Base-by-base conservation (phyloP, 2,888 invertebrate genomes). In the Leistus spinibarbis region DNA sequence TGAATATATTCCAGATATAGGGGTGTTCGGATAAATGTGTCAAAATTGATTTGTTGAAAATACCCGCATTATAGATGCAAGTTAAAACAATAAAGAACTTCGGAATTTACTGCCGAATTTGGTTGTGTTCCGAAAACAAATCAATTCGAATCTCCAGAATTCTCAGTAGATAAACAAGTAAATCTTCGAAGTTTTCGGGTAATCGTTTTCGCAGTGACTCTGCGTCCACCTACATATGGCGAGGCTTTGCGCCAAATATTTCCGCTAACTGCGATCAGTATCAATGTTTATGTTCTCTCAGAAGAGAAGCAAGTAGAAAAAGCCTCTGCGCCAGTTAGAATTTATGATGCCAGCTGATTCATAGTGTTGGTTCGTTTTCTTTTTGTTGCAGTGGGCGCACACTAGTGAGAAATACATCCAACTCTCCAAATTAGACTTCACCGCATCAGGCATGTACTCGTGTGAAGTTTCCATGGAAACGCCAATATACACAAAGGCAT, bases 381-480 rank as follows among this genome's bases (percentile, higher is more conserved):
- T n/a, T n/a, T n/a, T 79, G 77, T 88, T 88, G 66, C 89, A 92
- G 92, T 88, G 89, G 84, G 88, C 89, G 71, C 85, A 89, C 81
- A 91, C 91, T 79, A 90, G 89, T 78, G 90, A 91, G 81, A 90
- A 90, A 86, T 91, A 92, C 82, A 90, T 93, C 83, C 89, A 90
- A 78, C 86, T 95, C 80, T 91, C 91, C 80, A 89, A 90, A 83
- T 87, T 95, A 82, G 92, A 93, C 83, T 94, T 94, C 85, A 88
- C 91, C 73, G 93, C 94, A 62, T 90, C 93, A 13, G 95, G 95
- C 23, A 88, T 90, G 70, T 96, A 95, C 86, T 91, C 90, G 76
- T 95, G 95, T 83, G 92, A 93, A 83, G 94, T 95, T 23, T 93
- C 95, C 72, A 90, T 93, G 82, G 92, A 93, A 82, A 91, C 93